Conservation (phyloP, 2,797 vertebrate species). For the Characodon lateralis region DNA sequence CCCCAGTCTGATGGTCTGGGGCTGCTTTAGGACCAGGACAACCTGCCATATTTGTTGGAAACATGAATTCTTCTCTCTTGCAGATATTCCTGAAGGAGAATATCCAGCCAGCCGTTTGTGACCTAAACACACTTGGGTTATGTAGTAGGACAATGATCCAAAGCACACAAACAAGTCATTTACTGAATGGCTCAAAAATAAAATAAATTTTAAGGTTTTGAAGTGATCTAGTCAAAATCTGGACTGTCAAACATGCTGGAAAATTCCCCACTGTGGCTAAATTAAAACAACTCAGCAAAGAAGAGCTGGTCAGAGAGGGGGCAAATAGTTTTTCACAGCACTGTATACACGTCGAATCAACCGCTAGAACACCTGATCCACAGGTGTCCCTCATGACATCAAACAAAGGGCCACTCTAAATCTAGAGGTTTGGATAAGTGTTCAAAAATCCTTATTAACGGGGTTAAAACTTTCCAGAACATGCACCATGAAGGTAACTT, state of each 20-base stretch:
- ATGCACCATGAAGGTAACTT: constrained; percentile 81
- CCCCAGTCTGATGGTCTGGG: too few species aligned
- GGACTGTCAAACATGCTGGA: neutral
- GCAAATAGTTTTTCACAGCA: too few species aligned
- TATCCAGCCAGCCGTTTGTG: neutral
- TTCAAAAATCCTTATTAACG: constrained; percentile 7
- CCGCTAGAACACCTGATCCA: neutral
- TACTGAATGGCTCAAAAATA: neutral
- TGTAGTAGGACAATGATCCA: too few species aligned
- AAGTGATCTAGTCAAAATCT: neutral
- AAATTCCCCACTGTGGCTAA: neutral
- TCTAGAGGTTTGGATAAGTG: neutral
- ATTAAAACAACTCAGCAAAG: neutral
- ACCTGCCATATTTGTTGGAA: too few species aligned
- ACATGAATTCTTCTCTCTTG: too few species aligned
- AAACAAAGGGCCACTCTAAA: neutral
- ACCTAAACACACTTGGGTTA: neutral
- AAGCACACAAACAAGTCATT: too few species aligned
- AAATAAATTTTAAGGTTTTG: neutral
- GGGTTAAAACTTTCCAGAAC: constrained; percentile 47
- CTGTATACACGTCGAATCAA: neutral
- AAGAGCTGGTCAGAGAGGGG: neutral
- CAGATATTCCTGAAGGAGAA: too few species aligned
- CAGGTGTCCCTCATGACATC: neutral
- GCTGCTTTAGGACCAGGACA: too few species aligned